A percentile compares a stretch with the other conserved stretches of the same genome.
These are phyloP conservation scores for Drosophila biarmipes DNA, from an alignment of 1,140 invertebrate genomes.

Conservation along the genomic window DNA sequence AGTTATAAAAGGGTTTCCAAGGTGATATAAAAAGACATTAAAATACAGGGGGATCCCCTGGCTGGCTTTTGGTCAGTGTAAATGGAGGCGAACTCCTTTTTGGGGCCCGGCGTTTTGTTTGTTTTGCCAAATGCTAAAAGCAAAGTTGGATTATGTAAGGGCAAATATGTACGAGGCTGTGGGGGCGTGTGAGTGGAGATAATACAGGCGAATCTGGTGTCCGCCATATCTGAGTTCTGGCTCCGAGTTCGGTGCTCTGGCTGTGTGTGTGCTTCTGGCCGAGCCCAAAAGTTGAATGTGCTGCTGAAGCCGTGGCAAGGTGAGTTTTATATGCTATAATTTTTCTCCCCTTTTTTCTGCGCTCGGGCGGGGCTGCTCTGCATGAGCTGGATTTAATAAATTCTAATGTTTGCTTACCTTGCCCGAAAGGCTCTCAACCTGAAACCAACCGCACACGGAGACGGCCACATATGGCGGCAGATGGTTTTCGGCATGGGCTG, in stretches of 20 bases:
- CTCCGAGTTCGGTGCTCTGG: no score
- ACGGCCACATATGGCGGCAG: slow-evolving; percentile 32
- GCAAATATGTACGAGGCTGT: slow-evolving; percentile 22
- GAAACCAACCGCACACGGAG: slow-evolving; percentile 63
- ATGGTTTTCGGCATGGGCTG: slow-evolving; percentile 28
- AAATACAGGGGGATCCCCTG: neutral
- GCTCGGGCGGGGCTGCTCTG: slow-evolving; percentile 14
- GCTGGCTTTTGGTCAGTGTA: slow-evolving; percentile 28
- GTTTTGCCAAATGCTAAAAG: slow-evolving; percentile 62
- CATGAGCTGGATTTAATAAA: slow-evolving; percentile 75
- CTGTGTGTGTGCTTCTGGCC: neutral
- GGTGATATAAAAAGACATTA: no score
- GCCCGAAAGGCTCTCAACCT: slow-evolving; percentile 72
- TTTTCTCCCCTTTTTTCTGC: slow-evolving; percentile 40
- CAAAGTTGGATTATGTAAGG: slow-evolving; percentile 68
- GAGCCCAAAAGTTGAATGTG: slow-evolving; percentile 66
- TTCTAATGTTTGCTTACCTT: slow-evolving; percentile 80
- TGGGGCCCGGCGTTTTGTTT: slow-evolving; percentile 18
- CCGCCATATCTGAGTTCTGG: slow-evolving; percentile 9
- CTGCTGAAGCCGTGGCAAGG: slow-evolving; percentile 31
- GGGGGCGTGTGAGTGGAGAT: slow-evolving; percentile 26
- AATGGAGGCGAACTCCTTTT: slow-evolving; percentile 15
- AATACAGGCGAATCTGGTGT: slow-evolving; percentile 53
- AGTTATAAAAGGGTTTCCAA: no score
- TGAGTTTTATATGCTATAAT: slow-evolving; percentile 76